Percentiles rank a stretch among this genome's conserved stretches.
Conservation (phyloP, 2,797 vertebrate genomes). For the Potorous gilbertii region DNA sequence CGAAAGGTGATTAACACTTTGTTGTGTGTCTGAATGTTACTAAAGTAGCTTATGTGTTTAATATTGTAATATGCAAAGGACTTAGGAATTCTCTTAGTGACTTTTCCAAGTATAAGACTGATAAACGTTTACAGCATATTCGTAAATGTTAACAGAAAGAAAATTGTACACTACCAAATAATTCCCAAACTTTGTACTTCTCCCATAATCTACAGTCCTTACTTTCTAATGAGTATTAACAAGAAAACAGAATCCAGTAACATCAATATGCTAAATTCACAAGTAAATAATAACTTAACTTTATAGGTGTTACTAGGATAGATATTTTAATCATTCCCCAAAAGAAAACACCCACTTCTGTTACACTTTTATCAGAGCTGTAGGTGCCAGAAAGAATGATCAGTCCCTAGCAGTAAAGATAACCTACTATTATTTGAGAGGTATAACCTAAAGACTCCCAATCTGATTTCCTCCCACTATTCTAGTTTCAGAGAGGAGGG, state of each 20-base stretch:
- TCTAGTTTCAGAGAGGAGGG: too few species aligned
- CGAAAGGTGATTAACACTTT: too few species aligned
- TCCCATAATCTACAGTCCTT: neutral
- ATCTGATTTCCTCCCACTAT: too few species aligned
- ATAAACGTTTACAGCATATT: neutral
- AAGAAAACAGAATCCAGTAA: neutral
- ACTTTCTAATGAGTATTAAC: neutral
- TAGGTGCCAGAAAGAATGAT: neutral
- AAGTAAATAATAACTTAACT: neutral
- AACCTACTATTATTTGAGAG: too few species aligned
- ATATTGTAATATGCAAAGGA: neutral
- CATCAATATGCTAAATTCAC: neutral
- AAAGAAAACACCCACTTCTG: too few species aligned
- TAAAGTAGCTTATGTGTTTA: neutral
- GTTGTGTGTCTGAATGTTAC: neutral
- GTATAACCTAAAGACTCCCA: too few species aligned
- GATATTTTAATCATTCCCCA: neutral
- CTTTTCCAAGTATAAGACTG: neutral
- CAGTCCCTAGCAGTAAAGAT: neutral
- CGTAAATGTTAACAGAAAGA: slow-evolving; percentile 15
- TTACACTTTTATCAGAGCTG: too few species aligned
- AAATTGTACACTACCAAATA: neutral
- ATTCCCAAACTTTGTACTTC: neutral
- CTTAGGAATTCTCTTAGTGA: neutral
- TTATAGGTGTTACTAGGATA: neutral